These are phyloP conservation scores for Hippocampus abdominalis DNA, from an alignment of 2,113 vertebrate genomes.

Conservation along the genomic window DNA sequence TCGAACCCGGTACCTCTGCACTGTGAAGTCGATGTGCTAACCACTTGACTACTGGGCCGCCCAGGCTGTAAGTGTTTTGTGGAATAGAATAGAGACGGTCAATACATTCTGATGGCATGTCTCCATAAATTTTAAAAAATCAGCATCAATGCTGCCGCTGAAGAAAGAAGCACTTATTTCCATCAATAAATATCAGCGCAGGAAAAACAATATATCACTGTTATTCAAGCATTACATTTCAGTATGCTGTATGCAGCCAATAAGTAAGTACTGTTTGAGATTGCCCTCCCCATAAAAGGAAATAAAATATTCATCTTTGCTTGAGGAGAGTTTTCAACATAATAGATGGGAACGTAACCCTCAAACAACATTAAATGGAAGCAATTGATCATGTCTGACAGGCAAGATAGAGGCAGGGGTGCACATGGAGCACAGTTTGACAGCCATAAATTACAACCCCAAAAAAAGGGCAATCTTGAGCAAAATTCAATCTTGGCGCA, in stretches of 20 bases:
- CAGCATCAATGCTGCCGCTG: neutral
- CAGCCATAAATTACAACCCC: conserved; percentile 8
- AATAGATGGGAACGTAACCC: conserved; percentile 41
- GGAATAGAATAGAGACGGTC: neutral
- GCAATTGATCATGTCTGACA: conserved; percentile 53
- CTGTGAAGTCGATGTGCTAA: too few relatives aligned
- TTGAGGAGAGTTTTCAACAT: conserved; percentile 21
- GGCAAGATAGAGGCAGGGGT: conserved; percentile 15
- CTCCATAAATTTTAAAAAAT: neutral
- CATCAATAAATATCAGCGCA: neutral
- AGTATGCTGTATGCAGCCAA: neutral
- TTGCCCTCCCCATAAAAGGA: conserved; percentile 2
- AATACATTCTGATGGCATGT: neutral
- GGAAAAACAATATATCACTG: neutral
- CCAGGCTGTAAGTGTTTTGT: neutral
- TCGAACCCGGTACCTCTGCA: too few relatives aligned
- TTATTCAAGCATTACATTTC: neutral
- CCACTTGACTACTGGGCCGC: too few relatives aligned
- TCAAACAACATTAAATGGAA: conserved; percentile 34
- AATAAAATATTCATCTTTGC: conserved; percentile 6
- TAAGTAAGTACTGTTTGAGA: conserved; percentile 3
- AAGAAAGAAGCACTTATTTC: neutral
- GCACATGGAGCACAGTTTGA: conserved; percentile 4
- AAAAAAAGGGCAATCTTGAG: conserved; percentile 11
- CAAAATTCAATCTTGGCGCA: neutral